These are phyloP conservation scores for Corythornis cristatus DNA, from an alignment of 2,113 vertebrate species.

Conservation along the genomic window DNA sequence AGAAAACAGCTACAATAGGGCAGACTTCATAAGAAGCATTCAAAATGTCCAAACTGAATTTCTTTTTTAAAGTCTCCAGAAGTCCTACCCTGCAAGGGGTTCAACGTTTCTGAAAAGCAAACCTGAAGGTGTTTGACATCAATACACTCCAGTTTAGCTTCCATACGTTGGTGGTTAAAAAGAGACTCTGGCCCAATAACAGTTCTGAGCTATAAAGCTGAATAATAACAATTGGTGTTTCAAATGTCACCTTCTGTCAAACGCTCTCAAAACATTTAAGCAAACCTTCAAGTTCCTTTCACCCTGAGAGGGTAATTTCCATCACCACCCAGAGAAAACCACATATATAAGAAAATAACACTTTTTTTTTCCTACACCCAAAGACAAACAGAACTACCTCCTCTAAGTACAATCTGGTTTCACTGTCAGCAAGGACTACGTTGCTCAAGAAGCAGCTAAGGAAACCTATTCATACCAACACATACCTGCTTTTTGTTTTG, in stretches of 20 bases:
- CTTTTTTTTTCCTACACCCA: background rate
- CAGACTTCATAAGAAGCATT: background rate
- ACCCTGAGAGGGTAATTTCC: background rate
- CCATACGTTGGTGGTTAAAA: background rate
- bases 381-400: background rate
- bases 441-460: background rate
- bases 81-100: background rate
- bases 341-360: rapidly evolving
- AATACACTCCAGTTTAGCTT: background rate
- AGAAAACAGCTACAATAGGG: background rate
- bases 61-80: background rate
- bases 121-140: background rate
- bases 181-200: background rate
- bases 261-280: background rate
- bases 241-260: background rate
- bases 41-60: background rate
- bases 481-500: background rate
- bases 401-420: background rate
- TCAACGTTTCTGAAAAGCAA: background rate
- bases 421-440: rapidly evolving
- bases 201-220: background rate
- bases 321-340: background rate
- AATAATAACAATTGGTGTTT: background rate
- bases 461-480: background rate
- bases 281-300: background rate